phyloP scores from a whole-genome alignment of 2,888 invertebrate species.

The Spatulosminthurus flaviceps region DNA sequence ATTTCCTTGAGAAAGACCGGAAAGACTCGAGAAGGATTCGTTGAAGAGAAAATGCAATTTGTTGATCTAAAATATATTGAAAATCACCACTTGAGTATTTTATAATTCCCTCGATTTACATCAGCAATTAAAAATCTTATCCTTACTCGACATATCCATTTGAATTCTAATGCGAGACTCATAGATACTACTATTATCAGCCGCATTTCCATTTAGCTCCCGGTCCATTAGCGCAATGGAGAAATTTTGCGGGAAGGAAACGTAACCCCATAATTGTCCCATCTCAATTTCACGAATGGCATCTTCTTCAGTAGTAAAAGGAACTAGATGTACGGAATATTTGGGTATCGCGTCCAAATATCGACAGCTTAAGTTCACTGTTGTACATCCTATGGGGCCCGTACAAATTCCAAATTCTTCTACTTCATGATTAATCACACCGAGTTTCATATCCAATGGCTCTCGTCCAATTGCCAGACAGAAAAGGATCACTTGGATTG shows the following conservation, averaged over 20 bases:
- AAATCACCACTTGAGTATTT: conserved; percentile 33
- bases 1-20: conserved; percentile 80
- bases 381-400: conserved; percentile 74
- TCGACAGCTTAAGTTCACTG: conserved; percentile 79
- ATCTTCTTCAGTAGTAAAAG: conserved; percentile 65
- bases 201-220: conserved; percentile 80
- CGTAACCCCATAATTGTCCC: conserved; percentile 87
- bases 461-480: conserved; percentile 91
- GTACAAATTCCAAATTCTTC: conserved; percentile 66
- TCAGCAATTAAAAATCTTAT: too few species aligned
- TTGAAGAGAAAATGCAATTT: conserved; percentile 89
- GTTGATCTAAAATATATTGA: conserved; percentile 77
- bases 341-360: conserved; percentile 80
- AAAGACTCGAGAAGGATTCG: conserved; percentile 86
- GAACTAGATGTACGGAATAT: conserved; percentile 74
- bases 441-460: conserved; percentile 82
- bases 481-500: conserved; percentile 92
- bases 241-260: conserved; percentile 89
- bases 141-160: conserved; percentile 92
- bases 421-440: conserved; percentile 84
- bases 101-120: conserved; percentile 73
- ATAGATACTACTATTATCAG: conserved; percentile 85
- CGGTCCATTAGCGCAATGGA: conserved; percentile 85
- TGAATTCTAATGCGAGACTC: conserved; percentile 88
- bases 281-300: conserved; percentile 78